phyloP scores from a whole-genome alignment of 1,140 invertebrate genomes.

The Brachystomella parvula region DNA sequence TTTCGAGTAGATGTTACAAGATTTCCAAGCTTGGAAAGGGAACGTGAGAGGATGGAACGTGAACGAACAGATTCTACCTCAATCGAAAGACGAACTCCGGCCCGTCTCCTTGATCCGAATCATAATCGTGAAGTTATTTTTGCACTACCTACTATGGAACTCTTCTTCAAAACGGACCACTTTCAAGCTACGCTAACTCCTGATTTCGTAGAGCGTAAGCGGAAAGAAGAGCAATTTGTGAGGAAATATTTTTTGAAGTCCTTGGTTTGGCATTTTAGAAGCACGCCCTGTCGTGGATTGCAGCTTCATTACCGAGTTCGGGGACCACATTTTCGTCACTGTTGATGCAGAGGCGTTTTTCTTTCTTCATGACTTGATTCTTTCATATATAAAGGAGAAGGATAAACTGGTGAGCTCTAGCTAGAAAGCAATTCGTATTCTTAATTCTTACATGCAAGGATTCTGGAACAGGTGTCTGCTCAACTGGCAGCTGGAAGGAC shows the following conservation, averaged over 20 bases:
- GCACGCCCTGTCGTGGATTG: constrained; percentile 84
- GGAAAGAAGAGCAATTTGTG: no score
- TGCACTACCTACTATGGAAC: constrained; percentile 80
- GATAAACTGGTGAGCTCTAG: constrained; percentile 62
- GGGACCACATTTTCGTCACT: constrained; percentile 95
- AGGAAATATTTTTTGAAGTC: no score
- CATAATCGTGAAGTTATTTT: constrained; percentile 93
- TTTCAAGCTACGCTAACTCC: constrained; percentile 63
- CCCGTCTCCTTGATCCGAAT: constrained; percentile 67
- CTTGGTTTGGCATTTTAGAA: no score
- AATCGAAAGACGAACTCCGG: constrained; percentile 41
- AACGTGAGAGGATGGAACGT: constrained; percentile 48
- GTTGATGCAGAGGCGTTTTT: constrained; percentile 96
- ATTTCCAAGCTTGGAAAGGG: constrained; percentile 75
- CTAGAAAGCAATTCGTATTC: background rate
- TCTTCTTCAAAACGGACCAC: constrained; percentile 89
- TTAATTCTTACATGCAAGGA: no score
- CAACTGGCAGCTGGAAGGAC: constrained; percentile 35
- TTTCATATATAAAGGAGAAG: constrained; percentile 87
- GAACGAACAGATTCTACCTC: constrained; percentile 39
- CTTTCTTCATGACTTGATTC: constrained; percentile 93
- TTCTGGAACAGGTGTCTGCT: constrained; percentile 27
- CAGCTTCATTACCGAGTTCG: constrained; percentile 96
- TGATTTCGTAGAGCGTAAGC: constrained; percentile 54
- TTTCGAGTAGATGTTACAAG: constrained; percentile 65